phyloP scores from a whole-genome alignment of 2,888 invertebrate species.

The Drosophila ochracea region DNA sequence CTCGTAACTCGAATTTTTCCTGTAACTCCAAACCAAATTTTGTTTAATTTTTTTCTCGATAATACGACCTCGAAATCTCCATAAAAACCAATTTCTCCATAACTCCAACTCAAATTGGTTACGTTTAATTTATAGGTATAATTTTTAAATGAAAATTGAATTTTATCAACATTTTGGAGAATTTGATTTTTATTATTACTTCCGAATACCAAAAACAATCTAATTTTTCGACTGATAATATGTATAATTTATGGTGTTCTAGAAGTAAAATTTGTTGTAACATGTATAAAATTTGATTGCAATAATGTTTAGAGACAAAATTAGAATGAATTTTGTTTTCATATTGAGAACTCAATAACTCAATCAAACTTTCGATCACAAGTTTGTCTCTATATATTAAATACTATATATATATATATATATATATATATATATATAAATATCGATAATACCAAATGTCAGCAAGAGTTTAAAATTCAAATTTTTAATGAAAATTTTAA shows the following conservation, averaged over 20 bases:
- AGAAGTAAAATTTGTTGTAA: not conserved
- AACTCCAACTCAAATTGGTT: not conserved
- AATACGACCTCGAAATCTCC: not conserved
- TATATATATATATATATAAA: not conserved
- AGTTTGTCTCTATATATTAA: not conserved
- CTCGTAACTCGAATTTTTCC: constrained; percentile 2
- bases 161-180: not conserved
- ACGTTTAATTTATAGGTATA: not conserved
- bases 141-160: not conserved
- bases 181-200: not conserved
- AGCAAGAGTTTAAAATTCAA: not conserved
- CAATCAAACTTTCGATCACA: not conserved
- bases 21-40: constrained; percentile 4
- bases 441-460: not conserved
- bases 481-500: not conserved
- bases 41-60: not conserved
- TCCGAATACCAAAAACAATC: not conserved
- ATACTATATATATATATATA: not conserved
- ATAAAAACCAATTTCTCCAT: not conserved
- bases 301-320: not conserved
- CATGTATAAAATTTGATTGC: not conserved
- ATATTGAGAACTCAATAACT: not conserved
- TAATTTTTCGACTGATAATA: not conserved
- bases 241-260: not conserved
- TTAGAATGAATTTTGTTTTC: not conserved